Conservation (phyloP, 2,113 vertebrate genomes). For the Xiphophorus maculatus region DNA sequence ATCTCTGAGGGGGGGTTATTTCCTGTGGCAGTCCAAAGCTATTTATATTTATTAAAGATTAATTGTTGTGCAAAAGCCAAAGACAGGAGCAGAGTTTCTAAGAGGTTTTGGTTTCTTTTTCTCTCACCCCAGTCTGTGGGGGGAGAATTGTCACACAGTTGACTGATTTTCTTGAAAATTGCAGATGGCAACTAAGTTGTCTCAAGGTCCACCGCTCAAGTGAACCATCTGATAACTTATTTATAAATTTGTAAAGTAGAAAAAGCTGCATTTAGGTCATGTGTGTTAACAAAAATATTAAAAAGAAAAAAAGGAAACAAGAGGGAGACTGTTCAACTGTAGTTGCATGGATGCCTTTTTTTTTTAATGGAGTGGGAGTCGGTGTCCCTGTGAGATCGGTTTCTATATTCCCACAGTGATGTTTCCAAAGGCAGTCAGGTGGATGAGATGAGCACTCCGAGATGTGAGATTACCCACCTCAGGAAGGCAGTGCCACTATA, state of each 20-base stretch:
- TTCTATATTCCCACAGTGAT: constrained; percentile 25
- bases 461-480: constrained; percentile 51
- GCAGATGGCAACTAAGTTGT: constrained; percentile 3
- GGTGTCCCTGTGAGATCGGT: constrained; percentile 24
- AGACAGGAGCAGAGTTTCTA: neutral
- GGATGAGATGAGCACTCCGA: constrained; percentile 52
- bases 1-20: constrained; percentile 30
- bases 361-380: constrained; percentile 32
- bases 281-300: constrained; percentile 19
- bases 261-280: constrained; percentile 19
- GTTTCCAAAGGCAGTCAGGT: constrained; percentile 56
- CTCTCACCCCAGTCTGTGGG: neutral
- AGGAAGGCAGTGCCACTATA: constrained; percentile 38
- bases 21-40: constrained; percentile 29
- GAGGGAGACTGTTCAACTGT: constrained; percentile 30
- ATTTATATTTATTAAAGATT: constrained; percentile 62
- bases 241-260: constrained; percentile 2
- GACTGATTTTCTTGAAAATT: constrained; percentile 27
- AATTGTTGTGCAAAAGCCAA: constrained; percentile 50
- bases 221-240: constrained; percentile 25
- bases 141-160: constrained; percentile 14
- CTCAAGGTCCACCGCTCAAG: constrained; percentile 22
- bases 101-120: constrained; percentile 8
- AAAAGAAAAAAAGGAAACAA: constrained; percentile 29
- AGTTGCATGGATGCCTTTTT: constrained; percentile 26